These are phyloP conservation scores for Icerya purchasi DNA, from an alignment of 2,888 invertebrate species.

Conservation along the genomic window DNA sequence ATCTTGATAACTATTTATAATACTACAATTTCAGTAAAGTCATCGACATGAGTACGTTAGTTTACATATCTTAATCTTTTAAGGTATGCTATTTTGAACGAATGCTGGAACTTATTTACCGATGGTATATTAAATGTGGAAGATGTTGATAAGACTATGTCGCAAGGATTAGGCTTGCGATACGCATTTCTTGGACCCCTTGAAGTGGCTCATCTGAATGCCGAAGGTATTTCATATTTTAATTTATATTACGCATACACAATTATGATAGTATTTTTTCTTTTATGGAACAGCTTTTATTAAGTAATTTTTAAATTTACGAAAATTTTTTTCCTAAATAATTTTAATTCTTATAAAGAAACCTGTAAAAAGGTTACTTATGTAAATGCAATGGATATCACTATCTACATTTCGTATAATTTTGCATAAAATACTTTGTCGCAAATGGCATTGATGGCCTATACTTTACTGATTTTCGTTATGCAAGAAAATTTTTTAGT, in stretches of 20 bases:
- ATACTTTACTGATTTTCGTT: too few relatives aligned
- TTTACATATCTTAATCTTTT: too few relatives aligned
- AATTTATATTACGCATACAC: constrained; percentile 16
- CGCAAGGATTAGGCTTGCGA: constrained; percentile 79
- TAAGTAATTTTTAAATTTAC: neutral
- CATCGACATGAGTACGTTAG: too few relatives aligned
- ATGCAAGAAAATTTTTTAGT: too few relatives aligned
- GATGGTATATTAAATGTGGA: constrained; percentile 64
- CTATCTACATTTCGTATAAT: too few relatives aligned
- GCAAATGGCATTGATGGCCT: too few relatives aligned
- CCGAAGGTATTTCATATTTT: constrained; percentile 76
- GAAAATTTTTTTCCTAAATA: neutral
- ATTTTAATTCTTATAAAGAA: neutral
- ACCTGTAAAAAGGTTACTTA: too few relatives aligned
- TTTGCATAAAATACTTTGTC: too few relatives aligned
- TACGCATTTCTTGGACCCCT: constrained; percentile 89
- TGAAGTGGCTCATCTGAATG: constrained; percentile 85
- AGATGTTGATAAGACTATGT: constrained; percentile 83
- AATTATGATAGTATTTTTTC: neutral
- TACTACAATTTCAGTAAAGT: too few relatives aligned
- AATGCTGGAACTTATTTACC: constrained; percentile 70
- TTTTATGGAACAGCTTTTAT: neutral
- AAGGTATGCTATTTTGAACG: constrained; percentile 78
- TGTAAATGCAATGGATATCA: too few relatives aligned
- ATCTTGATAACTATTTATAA: too few relatives aligned